Conservation (phyloP, 2,888 invertebrate genomes). For the Melinopterus prodromus region DNA sequence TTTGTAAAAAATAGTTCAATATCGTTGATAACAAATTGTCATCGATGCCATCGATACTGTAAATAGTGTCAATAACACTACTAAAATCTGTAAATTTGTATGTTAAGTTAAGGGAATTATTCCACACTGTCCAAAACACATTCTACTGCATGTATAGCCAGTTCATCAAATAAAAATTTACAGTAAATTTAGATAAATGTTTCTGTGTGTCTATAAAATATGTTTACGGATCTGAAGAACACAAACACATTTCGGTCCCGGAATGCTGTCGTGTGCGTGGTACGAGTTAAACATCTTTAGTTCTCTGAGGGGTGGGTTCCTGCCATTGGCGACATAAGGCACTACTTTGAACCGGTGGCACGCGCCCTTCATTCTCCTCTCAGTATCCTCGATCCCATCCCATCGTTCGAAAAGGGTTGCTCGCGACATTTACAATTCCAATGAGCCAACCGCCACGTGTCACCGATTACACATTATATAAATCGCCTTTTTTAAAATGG, state of each 20-base stretch:
- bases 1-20: too few species aligned
- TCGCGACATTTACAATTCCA: conserved; percentile 55
- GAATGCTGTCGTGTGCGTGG: conserved; percentile 4
- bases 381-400: conserved; percentile 43
- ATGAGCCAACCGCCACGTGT: conserved; percentile 56
- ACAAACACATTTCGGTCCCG: background rate
- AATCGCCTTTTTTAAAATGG: conserved; percentile 52
- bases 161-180: too few species aligned
- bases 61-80: too few species aligned
- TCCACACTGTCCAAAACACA: too few species aligned
- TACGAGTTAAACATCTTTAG: background rate
- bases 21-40: too few species aligned
- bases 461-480: conserved; percentile 53
- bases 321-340: conserved; percentile 36
- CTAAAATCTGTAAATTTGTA: too few species aligned
- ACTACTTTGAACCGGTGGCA: conserved; percentile 40
- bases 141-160: too few species aligned
- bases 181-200: too few species aligned
- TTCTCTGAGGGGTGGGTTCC: conserved; percentile 33
- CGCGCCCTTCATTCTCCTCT: conserved; percentile 49
- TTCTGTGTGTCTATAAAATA: too few species aligned
- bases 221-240: background rate
- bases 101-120: too few species aligned
- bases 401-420: conserved; percentile 51
- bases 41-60: too few species aligned